A percentile compares a stretch with the other conserved stretches of the same genome.
Conservation (phyloP, 2,113 vertebrate species). For the Siphamia tubifer region DNA sequence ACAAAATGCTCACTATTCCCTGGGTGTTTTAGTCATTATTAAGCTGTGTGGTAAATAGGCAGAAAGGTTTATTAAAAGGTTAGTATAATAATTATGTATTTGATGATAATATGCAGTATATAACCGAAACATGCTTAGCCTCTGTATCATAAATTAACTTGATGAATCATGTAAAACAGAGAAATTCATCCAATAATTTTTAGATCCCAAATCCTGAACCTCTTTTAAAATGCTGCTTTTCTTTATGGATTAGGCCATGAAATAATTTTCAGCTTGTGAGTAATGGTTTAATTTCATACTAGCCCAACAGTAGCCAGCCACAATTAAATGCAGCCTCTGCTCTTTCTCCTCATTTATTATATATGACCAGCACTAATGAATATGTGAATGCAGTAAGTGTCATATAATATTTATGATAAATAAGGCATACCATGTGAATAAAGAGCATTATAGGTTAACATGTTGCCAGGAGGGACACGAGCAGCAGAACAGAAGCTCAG, state of each 20-base stretch:
- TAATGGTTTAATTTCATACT: slow-evolving; percentile 48
- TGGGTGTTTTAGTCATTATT: too few relatives aligned
- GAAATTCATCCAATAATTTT: slow-evolving; percentile 24
- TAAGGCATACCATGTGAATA: neutral
- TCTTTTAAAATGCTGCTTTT: slow-evolving; percentile 29
- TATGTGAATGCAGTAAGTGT: slow-evolving; percentile 11
- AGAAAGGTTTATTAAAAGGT: too few relatives aligned
- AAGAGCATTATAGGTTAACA: slow-evolving; percentile 32
- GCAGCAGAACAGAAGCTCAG: too few relatives aligned
- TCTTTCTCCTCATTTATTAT: slow-evolving; percentile 37
- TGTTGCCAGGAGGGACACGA: neutral
- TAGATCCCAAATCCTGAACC: slow-evolving; percentile 40
- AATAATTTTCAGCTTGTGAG: slow-evolving; percentile 33
- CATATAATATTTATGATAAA: slow-evolving; percentile 50
- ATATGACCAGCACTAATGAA: slow-evolving; percentile 40
- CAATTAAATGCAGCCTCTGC: slow-evolving; percentile 23
- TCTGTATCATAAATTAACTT: neutral
- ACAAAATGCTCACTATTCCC: too few relatives aligned
- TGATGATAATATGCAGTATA: neutral
- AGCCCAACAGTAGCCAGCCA: slow-evolving; percentile 17
- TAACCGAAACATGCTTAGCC: neutral
- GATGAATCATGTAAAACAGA: neutral
- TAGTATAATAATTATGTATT: neutral
- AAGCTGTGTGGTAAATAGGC: neutral
- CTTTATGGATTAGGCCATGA: slow-evolving; percentile 30